Conservation (phyloP, 2,113 vertebrate genomes). For the Heterochromis multidens region DNA sequence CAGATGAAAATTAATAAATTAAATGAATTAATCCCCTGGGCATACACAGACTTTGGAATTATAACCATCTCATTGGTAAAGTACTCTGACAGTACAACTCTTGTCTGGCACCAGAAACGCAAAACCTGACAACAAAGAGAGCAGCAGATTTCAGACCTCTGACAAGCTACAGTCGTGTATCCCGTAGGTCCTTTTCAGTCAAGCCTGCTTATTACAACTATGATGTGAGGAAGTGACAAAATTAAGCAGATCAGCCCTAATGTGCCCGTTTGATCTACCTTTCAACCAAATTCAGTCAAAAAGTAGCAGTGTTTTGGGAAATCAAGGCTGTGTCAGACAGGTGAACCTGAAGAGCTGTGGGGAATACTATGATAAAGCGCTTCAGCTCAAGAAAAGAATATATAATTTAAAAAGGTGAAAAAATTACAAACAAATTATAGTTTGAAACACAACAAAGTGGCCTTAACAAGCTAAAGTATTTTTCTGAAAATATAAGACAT, state of each 20-base stretch:
- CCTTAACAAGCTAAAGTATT: not conserved
- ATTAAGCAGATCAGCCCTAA: slow-evolving; percentile 7
- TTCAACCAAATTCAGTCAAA: not conserved
- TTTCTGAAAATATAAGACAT: not conserved
- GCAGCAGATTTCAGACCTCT: not conserved
- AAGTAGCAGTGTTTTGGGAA: slow-evolving; percentile 25
- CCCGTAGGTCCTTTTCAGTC: slow-evolving; percentile 24
- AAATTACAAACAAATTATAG: not conserved
- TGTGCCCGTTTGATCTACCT: slow-evolving; percentile 33
- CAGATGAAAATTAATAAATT: slow-evolving; percentile 34
- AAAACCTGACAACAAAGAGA: not conserved
- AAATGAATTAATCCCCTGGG: slow-evolving; percentile 38
- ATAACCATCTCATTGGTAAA: slow-evolving; percentile 24
- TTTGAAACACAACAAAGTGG: not conserved
- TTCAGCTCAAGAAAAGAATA: not conserved
- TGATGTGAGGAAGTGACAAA: slow-evolving; percentile 23
- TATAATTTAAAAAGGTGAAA: not conserved
- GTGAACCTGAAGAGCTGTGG: not conserved
- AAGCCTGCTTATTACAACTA: slow-evolving; percentile 10
- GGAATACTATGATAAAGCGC: not conserved
- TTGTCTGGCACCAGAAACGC: not conserved
- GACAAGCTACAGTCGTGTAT: not conserved
- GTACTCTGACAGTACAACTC: slow-evolving; percentile 1
- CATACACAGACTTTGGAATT: slow-evolving; percentile 36
- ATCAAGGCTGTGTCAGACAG: not conserved